Evolutionary conservation across 2,113 vertebrate species (phyloP).

Genomic region (Enhydra lutris): DNA sequence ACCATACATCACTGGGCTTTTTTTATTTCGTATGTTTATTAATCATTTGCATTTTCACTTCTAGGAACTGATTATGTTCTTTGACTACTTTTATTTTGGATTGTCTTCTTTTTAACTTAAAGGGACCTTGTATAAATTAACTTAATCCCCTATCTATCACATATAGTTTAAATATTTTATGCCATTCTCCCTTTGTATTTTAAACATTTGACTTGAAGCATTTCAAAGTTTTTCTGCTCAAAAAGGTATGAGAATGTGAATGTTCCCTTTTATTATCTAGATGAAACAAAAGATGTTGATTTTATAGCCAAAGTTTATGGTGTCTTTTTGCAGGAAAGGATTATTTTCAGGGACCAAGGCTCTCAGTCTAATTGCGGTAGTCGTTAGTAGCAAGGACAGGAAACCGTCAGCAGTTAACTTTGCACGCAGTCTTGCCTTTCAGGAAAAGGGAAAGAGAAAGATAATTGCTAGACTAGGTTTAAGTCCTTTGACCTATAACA

Average conservation of each 20-base stretch:
- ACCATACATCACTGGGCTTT: background rate
- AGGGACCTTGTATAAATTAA: background rate
- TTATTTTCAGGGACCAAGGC: conserved; percentile 29
- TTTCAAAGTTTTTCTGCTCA: background rate
- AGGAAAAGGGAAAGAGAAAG: conserved; percentile 1
- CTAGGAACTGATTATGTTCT: background rate
- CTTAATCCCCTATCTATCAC: background rate
- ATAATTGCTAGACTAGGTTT: background rate
- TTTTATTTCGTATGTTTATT: background rate
- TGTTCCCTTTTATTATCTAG: background rate
- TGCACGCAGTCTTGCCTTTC: background rate
- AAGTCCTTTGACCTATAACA: background rate
- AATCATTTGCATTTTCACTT: background rate
- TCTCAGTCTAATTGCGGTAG: background rate
- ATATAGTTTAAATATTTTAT: background rate
- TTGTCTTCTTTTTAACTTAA: background rate
- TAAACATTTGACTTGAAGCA: conserved; percentile 22
- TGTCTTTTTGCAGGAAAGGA: background rate
- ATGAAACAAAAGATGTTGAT: conserved; percentile 14
- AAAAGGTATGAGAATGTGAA: background rate
- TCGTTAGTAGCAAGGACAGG: background rate
- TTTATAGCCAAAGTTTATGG: background rate
- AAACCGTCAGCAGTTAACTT: background rate
- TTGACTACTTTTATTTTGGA: background rate
- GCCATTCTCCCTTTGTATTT: background rate